These are phyloP conservation scores for Euwallacea similis DNA, from an alignment of 1,140 invertebrate genomes.

Conservation along the genomic window DNA sequence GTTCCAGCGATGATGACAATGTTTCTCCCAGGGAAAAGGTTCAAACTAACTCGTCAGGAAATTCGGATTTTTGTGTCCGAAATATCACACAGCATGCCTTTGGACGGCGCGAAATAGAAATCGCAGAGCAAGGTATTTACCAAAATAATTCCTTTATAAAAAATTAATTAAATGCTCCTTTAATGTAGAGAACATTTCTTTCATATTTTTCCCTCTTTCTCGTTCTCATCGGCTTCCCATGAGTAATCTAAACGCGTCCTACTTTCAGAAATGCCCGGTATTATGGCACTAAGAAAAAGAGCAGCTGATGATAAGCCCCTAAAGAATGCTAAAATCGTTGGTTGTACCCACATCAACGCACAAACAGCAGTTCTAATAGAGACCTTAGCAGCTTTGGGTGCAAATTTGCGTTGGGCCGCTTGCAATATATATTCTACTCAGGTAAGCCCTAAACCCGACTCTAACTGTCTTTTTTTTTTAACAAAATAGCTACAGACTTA, in stretches of 20 bases:
- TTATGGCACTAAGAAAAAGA: conserved; percentile 89
- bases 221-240: too few relatives aligned
- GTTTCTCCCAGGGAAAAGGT: conserved; percentile 84
- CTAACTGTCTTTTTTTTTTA: not conserved
- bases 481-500: not conserved
- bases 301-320: conserved; percentile 92
- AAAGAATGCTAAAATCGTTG: conserved; percentile 94
- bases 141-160: not conserved
- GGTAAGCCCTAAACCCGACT: conserved; percentile 52
- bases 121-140: conserved; percentile 88
- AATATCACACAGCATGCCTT: conserved; percentile 92
- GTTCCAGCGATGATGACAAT: conserved; percentile 83
- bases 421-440: conserved; percentile 99
- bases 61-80: conserved; percentile 86
- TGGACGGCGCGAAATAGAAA: conserved; percentile 94
- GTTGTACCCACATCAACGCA: conserved; percentile 97
- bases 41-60: conserved; percentile 78
- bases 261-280: conserved; percentile 89
- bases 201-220: not conserved
- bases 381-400: conserved; percentile 86
- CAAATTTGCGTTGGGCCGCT: conserved; percentile 91
- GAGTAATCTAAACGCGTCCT: not conserved
- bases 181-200: not conserved
- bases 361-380: conserved; percentile 97
- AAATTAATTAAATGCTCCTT: not conserved